phyloP scores from a whole-genome alignment of 2,797 vertebrate species.

The Protonibea diacanthus region DNA sequence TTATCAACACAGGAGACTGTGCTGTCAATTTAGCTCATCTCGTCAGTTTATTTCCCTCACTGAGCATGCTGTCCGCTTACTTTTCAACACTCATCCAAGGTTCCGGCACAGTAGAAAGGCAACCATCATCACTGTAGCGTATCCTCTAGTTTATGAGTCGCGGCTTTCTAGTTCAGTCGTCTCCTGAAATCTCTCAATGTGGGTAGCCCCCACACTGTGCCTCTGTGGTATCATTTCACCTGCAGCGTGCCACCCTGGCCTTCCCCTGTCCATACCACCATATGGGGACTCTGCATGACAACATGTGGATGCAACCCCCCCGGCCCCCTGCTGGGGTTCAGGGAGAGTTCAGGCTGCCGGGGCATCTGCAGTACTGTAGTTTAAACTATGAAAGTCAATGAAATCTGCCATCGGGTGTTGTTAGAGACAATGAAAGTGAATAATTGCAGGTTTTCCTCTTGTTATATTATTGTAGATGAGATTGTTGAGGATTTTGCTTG shows the following conservation, averaged over 20 bases:
- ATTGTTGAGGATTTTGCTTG: not conserved
- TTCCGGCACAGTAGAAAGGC: not conserved
- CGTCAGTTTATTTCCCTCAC: not conserved
- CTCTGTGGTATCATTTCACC: conserved; percentile 7
- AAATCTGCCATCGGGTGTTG: not conserved
- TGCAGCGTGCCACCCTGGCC: not conserved
- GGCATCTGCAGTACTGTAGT: conserved; percentile 24
- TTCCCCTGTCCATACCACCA: conserved; percentile 31
- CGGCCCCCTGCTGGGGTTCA: conserved; percentile 15
- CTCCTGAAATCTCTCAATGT: conserved; percentile 24
- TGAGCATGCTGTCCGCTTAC: not conserved
- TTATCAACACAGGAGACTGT: conserved; percentile 4
- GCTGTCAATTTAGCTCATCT: conserved; percentile 30
- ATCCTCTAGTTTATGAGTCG: conserved; percentile 23
- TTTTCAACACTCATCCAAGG: conserved; percentile 4
- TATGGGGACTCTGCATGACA: conserved; percentile 43
- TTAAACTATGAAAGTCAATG: not conserved
- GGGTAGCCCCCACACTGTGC: conserved; percentile 28
- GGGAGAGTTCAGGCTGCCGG: conserved; percentile 10
- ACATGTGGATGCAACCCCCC: conserved; percentile 18
- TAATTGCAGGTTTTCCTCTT: not conserved
- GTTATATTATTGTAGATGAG: not conserved
- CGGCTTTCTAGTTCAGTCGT: conserved; percentile 7
- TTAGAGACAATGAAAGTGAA: not conserved
- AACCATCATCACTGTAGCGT: not conserved